Evolutionary conservation across 2,797 vertebrate species (phyloP).

Genomic region (Xenentodon cancila): DNA sequence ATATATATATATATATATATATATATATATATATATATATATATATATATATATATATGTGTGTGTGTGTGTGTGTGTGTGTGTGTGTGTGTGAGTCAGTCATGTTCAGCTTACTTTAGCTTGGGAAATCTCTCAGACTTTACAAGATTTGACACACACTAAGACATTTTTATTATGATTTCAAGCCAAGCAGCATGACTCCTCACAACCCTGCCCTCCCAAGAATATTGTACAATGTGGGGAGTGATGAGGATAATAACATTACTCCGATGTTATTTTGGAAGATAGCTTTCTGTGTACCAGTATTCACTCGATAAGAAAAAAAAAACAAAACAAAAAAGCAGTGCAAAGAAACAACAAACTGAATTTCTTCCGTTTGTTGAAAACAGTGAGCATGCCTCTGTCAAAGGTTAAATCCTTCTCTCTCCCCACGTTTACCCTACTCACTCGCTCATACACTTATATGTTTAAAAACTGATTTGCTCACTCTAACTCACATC

Average conservation of each 20-base stretch:
- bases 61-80: too few species aligned
- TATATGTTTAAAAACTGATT: conserved; percentile 40
- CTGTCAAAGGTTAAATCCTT: conserved; percentile 40
- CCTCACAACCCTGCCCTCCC: conserved; percentile 41
- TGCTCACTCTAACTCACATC: conserved; percentile 40
- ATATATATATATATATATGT: too few species aligned
- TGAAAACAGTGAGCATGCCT: conserved; percentile 69
- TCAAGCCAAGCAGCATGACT: conserved; percentile 49
- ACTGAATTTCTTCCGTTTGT: conserved; percentile 66
- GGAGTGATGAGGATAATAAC: conserved; percentile 68
- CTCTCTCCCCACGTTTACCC: conserved; percentile 32
- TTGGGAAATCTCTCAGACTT: conserved; percentile 11
- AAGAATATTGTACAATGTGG: conserved; percentile 31
- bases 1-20: too few species aligned
- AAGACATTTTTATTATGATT: conserved; percentile 33
- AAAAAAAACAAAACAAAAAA: conserved; percentile 47
- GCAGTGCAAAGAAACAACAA: conserved; percentile 77
- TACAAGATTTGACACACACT: conserved; percentile 34
- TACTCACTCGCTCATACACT: conserved; percentile 51
- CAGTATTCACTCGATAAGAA: conserved; percentile 53
- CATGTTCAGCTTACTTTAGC: conserved; percentile 21
- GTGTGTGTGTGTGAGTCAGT: conserved; percentile 3
- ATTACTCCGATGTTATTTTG: conserved; percentile 70
- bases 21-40: too few species aligned
- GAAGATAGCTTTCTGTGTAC: conserved; percentile 71